Conservation (phyloP, 2,113 vertebrate species). For the Taurulus bubalis region DNA sequence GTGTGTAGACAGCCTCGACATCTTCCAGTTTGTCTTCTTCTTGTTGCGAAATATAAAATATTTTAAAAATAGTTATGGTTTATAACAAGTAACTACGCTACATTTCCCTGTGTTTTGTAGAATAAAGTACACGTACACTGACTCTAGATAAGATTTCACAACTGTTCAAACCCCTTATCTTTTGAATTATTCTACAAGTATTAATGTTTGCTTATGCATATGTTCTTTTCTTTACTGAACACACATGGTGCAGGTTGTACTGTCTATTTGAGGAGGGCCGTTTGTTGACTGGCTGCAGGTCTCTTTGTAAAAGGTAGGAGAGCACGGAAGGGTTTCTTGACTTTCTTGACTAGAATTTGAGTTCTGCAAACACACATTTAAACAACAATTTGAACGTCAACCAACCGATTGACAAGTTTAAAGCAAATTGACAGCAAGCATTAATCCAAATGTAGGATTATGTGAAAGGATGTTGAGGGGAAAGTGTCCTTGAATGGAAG, state of each 20-base stretch:
- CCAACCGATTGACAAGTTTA: not conserved
- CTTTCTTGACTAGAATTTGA: not conserved
- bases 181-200: not conserved
- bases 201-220: not conserved
- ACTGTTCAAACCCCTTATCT: not conserved
- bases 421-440: not conserved
- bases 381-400: not conserved
- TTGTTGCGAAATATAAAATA: not conserved
- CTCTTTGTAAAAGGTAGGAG: not conserved
- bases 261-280: not conserved
- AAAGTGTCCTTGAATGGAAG: constrained; percentile 5
- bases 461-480: not conserved
- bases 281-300: not conserved
- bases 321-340: not conserved
- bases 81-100: not conserved
- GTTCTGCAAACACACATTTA: not conserved
- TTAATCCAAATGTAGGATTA: not conserved
- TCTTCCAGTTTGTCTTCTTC: not conserved
- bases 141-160: not conserved
- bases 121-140: not conserved
- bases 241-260: not conserved
- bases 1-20: not conserved
- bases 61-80: not conserved
- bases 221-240: not conserved
- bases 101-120: not conserved